A percentile compares a stretch with the other conserved stretches of the same genome.
These are phyloP conservation scores for Corydoras sp. DNA, from an alignment of 2,113 vertebrate species.

Conservation along the genomic window DNA sequence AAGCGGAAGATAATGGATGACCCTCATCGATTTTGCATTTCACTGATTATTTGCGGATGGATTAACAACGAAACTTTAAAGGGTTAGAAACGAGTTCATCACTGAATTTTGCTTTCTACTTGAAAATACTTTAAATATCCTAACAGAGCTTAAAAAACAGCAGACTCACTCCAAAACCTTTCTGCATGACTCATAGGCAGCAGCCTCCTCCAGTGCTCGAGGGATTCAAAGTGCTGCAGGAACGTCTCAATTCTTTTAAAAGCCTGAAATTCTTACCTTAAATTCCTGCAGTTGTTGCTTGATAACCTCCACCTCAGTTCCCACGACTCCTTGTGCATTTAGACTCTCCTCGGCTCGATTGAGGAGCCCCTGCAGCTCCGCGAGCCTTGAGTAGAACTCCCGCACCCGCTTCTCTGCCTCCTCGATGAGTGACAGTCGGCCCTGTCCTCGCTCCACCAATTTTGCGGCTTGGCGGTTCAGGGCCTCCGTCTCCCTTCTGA, in stretches of 20 bases:
- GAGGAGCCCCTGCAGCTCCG: conserved; percentile 77
- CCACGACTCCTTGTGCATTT: conserved; percentile 79
- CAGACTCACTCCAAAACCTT: background rate
- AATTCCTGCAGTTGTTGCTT: conserved; percentile 89
- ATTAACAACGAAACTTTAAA: too few relatives aligned
- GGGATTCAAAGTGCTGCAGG: background rate
- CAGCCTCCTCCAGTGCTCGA: background rate
- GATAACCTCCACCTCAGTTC: conserved; percentile 89
- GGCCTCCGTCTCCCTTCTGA: conserved; percentile 86
- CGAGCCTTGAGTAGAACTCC: conserved; percentile 81
- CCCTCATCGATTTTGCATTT: too few relatives aligned
- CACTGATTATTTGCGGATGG: too few relatives aligned
- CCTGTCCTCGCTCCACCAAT: conserved; percentile 80
- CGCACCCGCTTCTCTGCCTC: conserved; percentile 69
- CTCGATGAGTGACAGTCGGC: conserved; percentile 77
- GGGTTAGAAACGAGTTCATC: too few relatives aligned
- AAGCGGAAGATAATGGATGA: too few relatives aligned
- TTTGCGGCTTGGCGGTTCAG: conserved; percentile 87
- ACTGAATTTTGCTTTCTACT: too few relatives aligned
- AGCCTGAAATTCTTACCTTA: conserved; percentile 72
- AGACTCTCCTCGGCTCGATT: conserved; percentile 75
- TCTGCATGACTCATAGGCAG: conserved; percentile 12
- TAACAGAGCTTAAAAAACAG: too few relatives aligned
- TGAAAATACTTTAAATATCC: too few relatives aligned
- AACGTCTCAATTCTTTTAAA: background rate